Conservation (phyloP, 2,797 vertebrate species). For the Potorous gilbertii region DNA sequence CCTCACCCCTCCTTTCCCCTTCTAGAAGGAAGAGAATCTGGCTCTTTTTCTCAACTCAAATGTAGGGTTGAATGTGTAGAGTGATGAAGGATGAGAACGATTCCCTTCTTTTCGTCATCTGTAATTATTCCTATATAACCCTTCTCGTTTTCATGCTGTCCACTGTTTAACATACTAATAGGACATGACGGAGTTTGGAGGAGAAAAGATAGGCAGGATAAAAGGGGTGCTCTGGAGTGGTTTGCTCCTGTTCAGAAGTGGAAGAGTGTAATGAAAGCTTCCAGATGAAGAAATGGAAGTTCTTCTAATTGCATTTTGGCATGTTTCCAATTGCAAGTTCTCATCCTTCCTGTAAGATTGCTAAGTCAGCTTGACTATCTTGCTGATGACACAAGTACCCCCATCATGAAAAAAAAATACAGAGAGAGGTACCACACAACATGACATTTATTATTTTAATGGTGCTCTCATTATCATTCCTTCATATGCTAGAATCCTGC, state of each 20-base stretch:
- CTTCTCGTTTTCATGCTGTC: not conserved
- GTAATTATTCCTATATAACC: not conserved
- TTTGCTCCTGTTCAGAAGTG: not conserved
- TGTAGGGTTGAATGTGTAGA: not conserved
- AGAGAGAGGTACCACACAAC: not conserved
- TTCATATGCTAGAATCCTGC: conserved; percentile 71
- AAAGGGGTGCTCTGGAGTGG: not conserved
- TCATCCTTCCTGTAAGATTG: not conserved
- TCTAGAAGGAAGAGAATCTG: not conserved
- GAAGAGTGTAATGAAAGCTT: conserved; percentile 5
- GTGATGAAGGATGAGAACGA: not conserved
- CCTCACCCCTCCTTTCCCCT: not conserved
- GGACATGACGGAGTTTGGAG: not conserved
- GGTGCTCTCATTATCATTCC: conserved; percentile 68
- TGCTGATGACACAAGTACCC: not conserved
- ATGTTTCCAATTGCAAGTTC: not conserved
- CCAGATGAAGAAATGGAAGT: not conserved
- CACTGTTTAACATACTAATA: not conserved
- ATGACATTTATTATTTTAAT: not conserved
- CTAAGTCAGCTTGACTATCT: not conserved
- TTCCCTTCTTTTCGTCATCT: not conserved
- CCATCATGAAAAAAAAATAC: not conserved
- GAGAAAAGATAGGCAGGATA: not conserved
- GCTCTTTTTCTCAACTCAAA: not conserved
- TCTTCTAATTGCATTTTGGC: not conserved